Base-by-base conservation (phyloP, 1,140 invertebrate genomes). In the Drosophila kohkoa region DNA sequence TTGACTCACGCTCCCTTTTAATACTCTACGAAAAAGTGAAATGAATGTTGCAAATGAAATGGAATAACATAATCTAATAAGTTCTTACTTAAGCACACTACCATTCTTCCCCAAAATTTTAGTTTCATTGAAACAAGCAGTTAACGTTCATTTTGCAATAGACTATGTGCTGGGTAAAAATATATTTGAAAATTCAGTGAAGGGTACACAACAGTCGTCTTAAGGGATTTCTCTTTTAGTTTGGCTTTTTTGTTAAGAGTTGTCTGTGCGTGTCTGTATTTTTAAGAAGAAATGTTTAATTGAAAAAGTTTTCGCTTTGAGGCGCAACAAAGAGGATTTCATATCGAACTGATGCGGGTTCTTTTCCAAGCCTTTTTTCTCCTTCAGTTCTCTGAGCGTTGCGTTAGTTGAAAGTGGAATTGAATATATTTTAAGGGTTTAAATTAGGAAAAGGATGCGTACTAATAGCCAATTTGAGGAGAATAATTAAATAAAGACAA, bases 301-400 rank as follows among this genome's bases (percentile, higher is more conserved):
- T 87, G 82, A 88, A 87, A 87, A 87, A 87, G 66, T 88, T 87
- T 83, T 70, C 69, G 67, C 83, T 88, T 83, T 87, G 80, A 78
- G 77, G 43, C 66, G 13, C 77, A 73, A 74, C 79, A 70, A 57
- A 71, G 57, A 49, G 41, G 46, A 41, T 62, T 35, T 64, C 60
- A 63, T 71, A 87, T 82, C 57, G 80, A 88, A 79, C 80, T 57
- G 58, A 79, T 74, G 65, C 57, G 25, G 66, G 70, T 69, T 60
- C 35, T 59, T 70, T 48, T 73, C 48, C 16, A 13, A 20, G 46
- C 49, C 67, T 67, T 48, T 30, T 35, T 30, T 68, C 13, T 35
- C 10, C n/a, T 16, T 46, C 2, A 32, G 8, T 7, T 57, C 10
- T 16, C n/a, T 5, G 51, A n/a, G 49, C 25, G 15, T 28, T 62